Conservation (phyloP, 2,113 vertebrate genomes). For the Scomber japonicus region DNA sequence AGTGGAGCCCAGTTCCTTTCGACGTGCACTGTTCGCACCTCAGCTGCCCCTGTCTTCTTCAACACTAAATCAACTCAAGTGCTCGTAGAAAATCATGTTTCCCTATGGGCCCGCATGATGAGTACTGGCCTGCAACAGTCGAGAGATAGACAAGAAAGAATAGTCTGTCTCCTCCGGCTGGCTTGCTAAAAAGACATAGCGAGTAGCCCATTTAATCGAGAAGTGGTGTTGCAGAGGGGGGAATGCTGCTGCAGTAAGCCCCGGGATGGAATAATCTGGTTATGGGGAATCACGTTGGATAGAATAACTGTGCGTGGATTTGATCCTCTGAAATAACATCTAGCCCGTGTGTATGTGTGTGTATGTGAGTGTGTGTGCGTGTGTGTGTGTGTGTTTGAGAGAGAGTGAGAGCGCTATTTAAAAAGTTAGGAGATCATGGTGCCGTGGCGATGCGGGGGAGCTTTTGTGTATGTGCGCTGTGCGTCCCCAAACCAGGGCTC, state of each 20-base stretch:
- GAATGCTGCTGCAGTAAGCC: slow-evolving; percentile 80
- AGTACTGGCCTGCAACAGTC: slow-evolving; percentile 40
- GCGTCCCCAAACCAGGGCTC: slow-evolving; percentile 61
- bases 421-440: slow-evolving; percentile 80
- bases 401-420: slow-evolving; percentile 49
- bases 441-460: slow-evolving; percentile 68
- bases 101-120: slow-evolving; percentile 35
- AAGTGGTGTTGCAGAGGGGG: slow-evolving; percentile 80
- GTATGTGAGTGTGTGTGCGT: slow-evolving; percentile 6
- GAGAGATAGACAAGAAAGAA: slow-evolving; percentile 58
- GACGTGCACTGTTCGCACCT: slow-evolving; percentile 23
- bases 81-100: slow-evolving; percentile 14
- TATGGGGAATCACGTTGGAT: slow-evolving; percentile 42
- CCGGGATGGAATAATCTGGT: slow-evolving; percentile 73
- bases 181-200: slow-evolving; percentile 56
- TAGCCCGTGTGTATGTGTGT: background rate
- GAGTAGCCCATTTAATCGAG: slow-evolving; percentile 70
- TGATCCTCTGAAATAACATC: slow-evolving; percentile 37
- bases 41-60: slow-evolving; percentile 16
- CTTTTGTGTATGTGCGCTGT: slow-evolving; percentile 52
- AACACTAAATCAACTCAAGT: slow-evolving; percentile 30
- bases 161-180: slow-evolving; percentile 63
- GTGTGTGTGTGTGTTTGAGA: background rate
- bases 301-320: slow-evolving; percentile 26
- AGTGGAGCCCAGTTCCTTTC: slow-evolving; percentile 12